Percentiles rank a stretch among this genome's conserved stretches.
phyloP scores from a whole-genome alignment of 1,140 invertebrate species.

The Nautilus pompilius region DNA sequence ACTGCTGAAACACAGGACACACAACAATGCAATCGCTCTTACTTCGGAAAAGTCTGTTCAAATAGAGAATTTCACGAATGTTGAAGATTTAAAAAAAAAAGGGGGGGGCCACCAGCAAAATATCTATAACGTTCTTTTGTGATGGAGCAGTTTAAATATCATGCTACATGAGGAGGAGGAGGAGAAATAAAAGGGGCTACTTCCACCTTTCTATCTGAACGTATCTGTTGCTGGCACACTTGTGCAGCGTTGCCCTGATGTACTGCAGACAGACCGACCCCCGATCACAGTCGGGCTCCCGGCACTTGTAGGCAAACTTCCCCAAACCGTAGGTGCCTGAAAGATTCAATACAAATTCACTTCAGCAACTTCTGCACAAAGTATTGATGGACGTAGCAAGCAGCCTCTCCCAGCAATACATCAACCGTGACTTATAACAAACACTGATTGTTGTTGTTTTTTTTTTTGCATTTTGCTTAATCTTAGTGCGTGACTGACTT shows the following conservation, averaged over 20 bases:
- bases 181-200: not conserved
- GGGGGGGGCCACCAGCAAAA: not conserved
- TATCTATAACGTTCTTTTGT: not conserved
- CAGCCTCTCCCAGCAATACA: no score
- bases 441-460: no score
- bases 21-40: not conserved
- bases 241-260: slow-evolving; percentile 2
- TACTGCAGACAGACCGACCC: slow-evolving; percentile 14
- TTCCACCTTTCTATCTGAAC: slow-evolving; percentile 13
- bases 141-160: no score
- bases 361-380: no score
- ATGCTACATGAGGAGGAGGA: not conserved
- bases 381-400: no score
- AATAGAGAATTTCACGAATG: not conserved
- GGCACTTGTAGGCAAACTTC: slow-evolving; percentile 11
- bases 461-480: no score
- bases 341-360: slow-evolving; percentile 65
- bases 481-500: no score
- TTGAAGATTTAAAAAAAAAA: not conserved
- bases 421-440: no score
- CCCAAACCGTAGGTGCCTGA: slow-evolving; percentile 14
- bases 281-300: slow-evolving; percentile 9
- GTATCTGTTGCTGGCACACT: not conserved
- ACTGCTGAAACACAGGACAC: not conserved
- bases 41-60: not conserved